A percentile compares a stretch with the other conserved stretches of the same genome.
Conservation (phyloP, 2,113 vertebrate genomes). For the Bombycilla garrulus region DNA sequence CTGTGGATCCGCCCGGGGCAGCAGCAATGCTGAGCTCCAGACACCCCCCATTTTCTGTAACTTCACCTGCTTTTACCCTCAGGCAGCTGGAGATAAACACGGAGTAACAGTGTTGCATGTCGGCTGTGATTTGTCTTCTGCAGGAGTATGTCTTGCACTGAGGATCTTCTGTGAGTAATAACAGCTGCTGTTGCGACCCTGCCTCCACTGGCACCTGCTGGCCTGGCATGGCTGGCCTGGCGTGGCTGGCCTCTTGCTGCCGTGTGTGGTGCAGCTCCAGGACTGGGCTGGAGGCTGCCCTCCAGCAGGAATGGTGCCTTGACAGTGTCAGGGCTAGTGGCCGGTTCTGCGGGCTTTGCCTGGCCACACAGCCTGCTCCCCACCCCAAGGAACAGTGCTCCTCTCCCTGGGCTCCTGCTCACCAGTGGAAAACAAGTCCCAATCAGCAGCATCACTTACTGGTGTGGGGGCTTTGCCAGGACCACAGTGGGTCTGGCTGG, state of each 20-base stretch:
- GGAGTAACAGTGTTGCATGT: neutral
- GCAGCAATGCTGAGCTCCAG: neutral
- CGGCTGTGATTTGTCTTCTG: neutral
- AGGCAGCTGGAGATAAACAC: slow-evolving; percentile 11
- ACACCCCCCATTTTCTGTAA: neutral
- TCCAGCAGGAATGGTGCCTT: rapidly evolving
- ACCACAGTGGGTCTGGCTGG: neutral
- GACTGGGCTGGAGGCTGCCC: neutral
- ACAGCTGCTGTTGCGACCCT: rapidly evolving
- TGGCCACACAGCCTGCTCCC: neutral
- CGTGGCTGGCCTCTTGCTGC: neutral
- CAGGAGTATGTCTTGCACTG: neutral
- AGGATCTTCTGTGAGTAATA: neutral
- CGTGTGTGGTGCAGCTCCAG: rapidly evolving
- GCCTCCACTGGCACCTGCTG: neutral
- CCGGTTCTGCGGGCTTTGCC: rapidly evolving
- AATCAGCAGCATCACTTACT: neutral
- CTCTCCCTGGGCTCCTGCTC: neutral
- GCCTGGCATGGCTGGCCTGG: neutral
- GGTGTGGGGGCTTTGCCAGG: neutral
- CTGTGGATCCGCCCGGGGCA: rapidly evolving
- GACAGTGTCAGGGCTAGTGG: neutral
- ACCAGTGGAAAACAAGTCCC: neutral
- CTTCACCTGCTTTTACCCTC: neutral
- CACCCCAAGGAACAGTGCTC: neutral